phyloP scores from a whole-genome alignment of 2,113 vertebrate species.

The Lipotes vexillifer region DNA sequence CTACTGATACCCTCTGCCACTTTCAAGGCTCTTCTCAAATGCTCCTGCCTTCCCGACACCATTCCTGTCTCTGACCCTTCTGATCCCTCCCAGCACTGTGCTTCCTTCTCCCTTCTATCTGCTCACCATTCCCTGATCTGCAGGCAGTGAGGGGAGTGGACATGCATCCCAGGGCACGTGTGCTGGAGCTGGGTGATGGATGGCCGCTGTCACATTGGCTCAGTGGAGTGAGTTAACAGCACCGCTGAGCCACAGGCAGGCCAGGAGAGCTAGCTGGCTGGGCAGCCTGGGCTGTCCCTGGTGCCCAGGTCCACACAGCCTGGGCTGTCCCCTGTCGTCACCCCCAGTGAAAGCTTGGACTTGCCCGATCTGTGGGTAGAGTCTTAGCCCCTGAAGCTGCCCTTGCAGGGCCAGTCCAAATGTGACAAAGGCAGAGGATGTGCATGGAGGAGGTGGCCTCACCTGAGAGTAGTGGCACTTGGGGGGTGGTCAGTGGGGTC shows the following conservation, averaged over 20 bases:
- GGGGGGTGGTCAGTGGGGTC: too few species aligned
- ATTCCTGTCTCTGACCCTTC: neutral
- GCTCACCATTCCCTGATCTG: neutral
- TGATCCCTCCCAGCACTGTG: neutral
- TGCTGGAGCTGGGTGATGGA: neutral
- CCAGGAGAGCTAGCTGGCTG: neutral
- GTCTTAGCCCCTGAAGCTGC: neutral
- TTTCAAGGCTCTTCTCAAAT: neutral
- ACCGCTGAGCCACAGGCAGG: neutral
- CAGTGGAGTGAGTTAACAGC: neutral
- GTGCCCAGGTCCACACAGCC: neutral
- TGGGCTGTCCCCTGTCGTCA: neutral
- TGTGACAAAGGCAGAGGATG: neutral
- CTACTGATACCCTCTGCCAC: neutral
- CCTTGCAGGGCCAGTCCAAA: neutral
- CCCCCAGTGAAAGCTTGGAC: neutral
- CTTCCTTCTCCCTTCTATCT: neutral
- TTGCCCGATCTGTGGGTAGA: neutral
- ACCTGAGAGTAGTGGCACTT: neutral
- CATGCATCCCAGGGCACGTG: neutral
- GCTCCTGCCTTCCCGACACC: neutral
- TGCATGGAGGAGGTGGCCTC: neutral
- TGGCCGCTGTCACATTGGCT: neutral
- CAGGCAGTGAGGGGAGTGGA: neutral
- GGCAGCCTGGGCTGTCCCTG: neutral